A percentile compares a stretch with the other conserved stretches of the same genome.
These are phyloP conservation scores for Tipula vernalis DNA, from an alignment of 2,888 invertebrate species.

Conservation along the genomic window DNA sequence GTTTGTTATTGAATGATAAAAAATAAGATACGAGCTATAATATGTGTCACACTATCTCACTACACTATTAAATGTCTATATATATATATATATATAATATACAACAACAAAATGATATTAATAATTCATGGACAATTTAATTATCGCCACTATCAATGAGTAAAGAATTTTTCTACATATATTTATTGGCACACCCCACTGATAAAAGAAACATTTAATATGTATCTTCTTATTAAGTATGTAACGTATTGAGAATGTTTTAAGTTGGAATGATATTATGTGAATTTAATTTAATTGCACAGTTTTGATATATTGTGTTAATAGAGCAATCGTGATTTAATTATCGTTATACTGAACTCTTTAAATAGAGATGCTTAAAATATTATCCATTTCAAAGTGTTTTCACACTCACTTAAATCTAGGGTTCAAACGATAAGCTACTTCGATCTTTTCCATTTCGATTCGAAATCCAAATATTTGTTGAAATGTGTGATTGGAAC, in stretches of 20 bases:
- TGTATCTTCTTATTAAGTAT: background rate
- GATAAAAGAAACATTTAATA: background rate
- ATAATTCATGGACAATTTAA: conserved; percentile 4
- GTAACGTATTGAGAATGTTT: background rate
- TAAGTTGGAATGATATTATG: background rate
- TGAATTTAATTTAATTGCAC: background rate
- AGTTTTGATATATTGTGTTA: background rate
- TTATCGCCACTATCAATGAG: background rate
- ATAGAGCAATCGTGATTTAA: background rate
- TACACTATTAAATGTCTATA: background rate
- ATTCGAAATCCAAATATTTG: too few relatives aligned
- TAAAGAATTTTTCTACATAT: background rate
- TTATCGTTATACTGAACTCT: background rate
- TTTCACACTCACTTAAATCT: too few relatives aligned
- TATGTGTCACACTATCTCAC: background rate
- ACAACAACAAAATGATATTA: background rate
- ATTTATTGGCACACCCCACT: conserved; percentile 4
- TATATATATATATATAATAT: background rate
- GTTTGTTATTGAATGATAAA: background rate
- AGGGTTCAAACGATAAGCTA: too few relatives aligned
- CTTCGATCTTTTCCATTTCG: too few relatives aligned
- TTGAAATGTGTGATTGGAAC: too few relatives aligned
- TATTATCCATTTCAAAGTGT: too few relatives aligned
- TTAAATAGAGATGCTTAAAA: too few relatives aligned
- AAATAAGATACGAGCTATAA: background rate